A percentile compares a stretch with the other conserved stretches of the same genome.
phyloP scores from a whole-genome alignment of 2,797 vertebrate species.

The Taenioides sp. region DNA sequence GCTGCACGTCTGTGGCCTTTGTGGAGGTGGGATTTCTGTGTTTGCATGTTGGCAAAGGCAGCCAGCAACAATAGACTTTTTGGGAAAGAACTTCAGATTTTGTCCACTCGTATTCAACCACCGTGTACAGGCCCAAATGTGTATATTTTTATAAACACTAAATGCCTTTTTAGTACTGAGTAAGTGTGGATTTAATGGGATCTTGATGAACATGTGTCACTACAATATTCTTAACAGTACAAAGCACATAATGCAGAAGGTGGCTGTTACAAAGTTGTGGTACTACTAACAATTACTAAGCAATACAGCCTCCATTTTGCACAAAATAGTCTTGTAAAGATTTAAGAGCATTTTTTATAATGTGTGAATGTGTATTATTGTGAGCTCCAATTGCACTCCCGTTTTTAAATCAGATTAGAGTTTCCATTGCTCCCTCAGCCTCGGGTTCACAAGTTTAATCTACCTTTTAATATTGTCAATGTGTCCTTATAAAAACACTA shows the following conservation, averaged over 20 bases:
- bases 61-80: constrained; percentile 14
- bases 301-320: constrained; percentile 68
- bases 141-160: constrained; percentile 68
- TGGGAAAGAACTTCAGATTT: constrained; percentile 22
- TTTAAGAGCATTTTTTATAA: constrained; percentile 19
- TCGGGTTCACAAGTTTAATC: neutral
- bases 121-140: constrained; percentile 47
- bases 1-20: constrained; percentile 14
- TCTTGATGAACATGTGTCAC: constrained; percentile 24
- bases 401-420: constrained; percentile 17
- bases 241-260: constrained; percentile 47
- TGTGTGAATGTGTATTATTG: constrained; percentile 21
- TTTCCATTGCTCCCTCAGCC: neutral
- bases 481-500: neutral
- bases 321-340: constrained; percentile 57
- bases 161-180: constrained; percentile 51
- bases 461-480: neutral
- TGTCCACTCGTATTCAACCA: constrained; percentile 29
- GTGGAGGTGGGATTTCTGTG: constrained; percentile 20
- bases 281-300: constrained; percentile 72
- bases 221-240: constrained; percentile 28
- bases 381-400: constrained; percentile 45
- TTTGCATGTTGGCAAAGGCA: neutral
- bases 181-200: constrained; percentile 37
- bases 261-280: constrained; percentile 40